These are phyloP conservation scores for Phocoena sinus DNA, from an alignment of 2,113 vertebrate species.

Conservation along the genomic window DNA sequence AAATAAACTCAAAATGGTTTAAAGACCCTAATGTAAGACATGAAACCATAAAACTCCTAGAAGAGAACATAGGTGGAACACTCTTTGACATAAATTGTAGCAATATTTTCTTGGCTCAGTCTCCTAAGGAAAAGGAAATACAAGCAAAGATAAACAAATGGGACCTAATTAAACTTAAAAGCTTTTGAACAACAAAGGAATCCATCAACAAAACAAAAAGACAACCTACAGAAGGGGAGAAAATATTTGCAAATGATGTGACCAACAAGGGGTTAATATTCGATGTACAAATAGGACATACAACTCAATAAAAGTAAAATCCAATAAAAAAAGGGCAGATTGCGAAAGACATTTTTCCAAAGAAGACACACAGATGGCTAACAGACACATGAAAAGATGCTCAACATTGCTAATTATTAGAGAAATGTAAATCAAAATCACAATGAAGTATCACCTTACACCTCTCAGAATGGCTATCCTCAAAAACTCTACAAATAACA, in stretches of 20 bases:
- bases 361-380: not conserved
- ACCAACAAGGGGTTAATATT: not conserved
- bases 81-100: not conserved
- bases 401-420: not conserved
- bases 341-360: not conserved
- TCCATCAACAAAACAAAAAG: not conserved
- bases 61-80: not conserved
- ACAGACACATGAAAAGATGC: not conserved
- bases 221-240: not conserved
- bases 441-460: too few species aligned
- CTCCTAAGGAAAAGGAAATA: not conserved
- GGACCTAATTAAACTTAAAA: not conserved
- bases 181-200: not conserved
- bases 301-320: not conserved
- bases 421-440: too few species aligned
- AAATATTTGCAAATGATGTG: not conserved
- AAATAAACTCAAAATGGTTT: not conserved
- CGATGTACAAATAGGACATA: not conserved
- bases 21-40: not conserved
- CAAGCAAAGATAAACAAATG: not conserved
- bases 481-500: too few species aligned
- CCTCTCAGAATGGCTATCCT: too few species aligned
- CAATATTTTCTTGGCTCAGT: not conserved
- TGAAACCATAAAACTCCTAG: not conserved
- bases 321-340: not conserved